Conservation (phyloP, 2,113 vertebrate genomes). For the Pseudorectes ferrugineus region DNA sequence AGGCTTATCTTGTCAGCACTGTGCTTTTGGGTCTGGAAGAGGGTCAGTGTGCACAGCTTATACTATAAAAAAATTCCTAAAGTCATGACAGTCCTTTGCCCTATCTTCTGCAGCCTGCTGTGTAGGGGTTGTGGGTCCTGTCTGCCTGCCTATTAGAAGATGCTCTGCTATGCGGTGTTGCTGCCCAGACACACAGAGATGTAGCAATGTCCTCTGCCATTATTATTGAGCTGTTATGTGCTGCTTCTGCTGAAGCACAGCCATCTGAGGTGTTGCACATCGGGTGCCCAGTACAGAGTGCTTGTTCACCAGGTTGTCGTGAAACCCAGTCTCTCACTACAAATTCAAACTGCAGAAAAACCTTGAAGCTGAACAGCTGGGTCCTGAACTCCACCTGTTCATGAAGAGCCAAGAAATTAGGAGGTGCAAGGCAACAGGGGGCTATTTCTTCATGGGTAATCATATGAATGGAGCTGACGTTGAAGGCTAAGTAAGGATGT, state of each 20-base stretch:
- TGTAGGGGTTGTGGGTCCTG: background rate
- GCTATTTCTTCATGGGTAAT: background rate
- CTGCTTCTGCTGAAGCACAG: background rate
- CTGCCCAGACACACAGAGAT: background rate
- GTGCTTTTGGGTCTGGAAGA: background rate
- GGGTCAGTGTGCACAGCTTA: background rate
- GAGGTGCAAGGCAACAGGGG: rapidly evolving
- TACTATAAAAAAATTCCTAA: background rate
- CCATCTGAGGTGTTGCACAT: background rate
- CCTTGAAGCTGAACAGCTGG: background rate
- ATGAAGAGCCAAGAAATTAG: background rate
- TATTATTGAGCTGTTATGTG: background rate
- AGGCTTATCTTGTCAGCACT: background rate
- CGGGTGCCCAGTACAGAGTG: background rate
- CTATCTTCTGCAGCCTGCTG: background rate
- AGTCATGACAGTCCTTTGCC: background rate
- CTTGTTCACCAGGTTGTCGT: background rate
- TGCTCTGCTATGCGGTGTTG: rapidly evolving
- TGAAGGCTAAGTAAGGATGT: background rate
- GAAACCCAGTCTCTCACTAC: background rate
- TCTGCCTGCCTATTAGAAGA: background rate
- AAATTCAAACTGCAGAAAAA: background rate
- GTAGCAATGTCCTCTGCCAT: background rate
- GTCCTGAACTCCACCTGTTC: background rate
- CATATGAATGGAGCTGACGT: background rate